Evolutionary conservation across 2,113 vertebrate genomes (phyloP), one percentile per base, ranked within the genome.

Genomic region (Asarcornis scutulata): DNA sequence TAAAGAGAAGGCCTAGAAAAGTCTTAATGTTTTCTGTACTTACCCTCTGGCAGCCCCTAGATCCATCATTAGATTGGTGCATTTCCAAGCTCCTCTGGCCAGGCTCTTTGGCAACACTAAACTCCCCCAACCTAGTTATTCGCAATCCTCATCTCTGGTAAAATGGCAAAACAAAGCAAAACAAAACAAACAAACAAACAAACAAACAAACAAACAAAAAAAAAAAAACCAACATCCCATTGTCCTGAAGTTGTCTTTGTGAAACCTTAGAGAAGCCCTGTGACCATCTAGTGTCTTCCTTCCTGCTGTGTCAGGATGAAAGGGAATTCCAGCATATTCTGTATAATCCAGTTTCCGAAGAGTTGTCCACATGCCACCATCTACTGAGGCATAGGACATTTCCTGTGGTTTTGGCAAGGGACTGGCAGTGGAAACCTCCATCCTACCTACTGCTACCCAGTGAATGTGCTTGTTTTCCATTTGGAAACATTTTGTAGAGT

Each of bases 21-120:
- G 53, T 79, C 84, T 79, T 92, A 84, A 92, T 86, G 32, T 95
- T 93, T 96, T 94, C 89, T 97, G 76, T 91, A 82, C 73, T 92
- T 95, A 84, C 80, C 69, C 86, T 94, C 73, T 94, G 89, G 91
- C 92, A 93, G 80, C 64, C 60, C 84, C 73, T 88, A 90, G 86
- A 89, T 92, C 80, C 66, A 73, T 92, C 93, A 91, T 84, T 91
- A 90, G 91, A 72, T 92, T 95, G 80, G 88, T 95, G 48, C 58
- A 79, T 64, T 95, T 95, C 92, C 92, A 83, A 90, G 93, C 34
- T 94, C 48, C 66, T 86, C 69, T 90, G 95, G 83, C 76, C 73
- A 88, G 52, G 74, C n/a, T 88, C 11, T 91, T 91, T 94, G 93
- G 91, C 85, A 93, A 52, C 52, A 90, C 23, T 13, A 80, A 90